Evolutionary conservation across 2,113 vertebrate genomes (phyloP).

Genomic region (Cyphomyrus plagiostoma): DNA sequence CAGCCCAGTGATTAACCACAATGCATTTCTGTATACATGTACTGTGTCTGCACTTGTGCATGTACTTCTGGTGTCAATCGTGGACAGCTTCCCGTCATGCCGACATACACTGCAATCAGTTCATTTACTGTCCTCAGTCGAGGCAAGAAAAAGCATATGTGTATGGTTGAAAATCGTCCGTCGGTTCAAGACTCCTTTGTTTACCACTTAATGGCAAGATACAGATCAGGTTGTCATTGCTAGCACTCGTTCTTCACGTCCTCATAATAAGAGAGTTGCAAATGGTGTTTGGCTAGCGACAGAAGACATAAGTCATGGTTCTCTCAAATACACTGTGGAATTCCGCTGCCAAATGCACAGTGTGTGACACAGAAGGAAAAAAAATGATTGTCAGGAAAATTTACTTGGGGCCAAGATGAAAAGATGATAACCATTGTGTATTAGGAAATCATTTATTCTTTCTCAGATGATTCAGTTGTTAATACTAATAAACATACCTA

Average conservation of each 20-base stretch:
- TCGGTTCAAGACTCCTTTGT: not conserved
- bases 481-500: not conserved
- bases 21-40: not conserved
- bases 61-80: not conserved
- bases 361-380: not conserved
- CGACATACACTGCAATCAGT: not conserved
- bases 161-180: not conserved
- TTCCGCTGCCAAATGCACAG: not conserved
- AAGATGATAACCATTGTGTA: not conserved
- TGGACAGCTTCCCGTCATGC: not conserved
- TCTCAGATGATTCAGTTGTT: not conserved
- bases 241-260: not conserved
- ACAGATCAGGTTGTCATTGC: not conserved
- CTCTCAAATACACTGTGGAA: not conserved
- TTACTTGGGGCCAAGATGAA: not conserved
- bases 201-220: not conserved
- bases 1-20: constrained; percentile 5
- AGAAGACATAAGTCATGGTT: not conserved
- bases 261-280: not conserved
- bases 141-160: not conserved
- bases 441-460: not conserved
- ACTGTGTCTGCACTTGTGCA: not conserved
- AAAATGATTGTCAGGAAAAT: not conserved
- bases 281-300: not conserved
- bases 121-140: not conserved